Conservation (phyloP, 2,888 invertebrate species). For the Drosophila pegasa region DNA sequence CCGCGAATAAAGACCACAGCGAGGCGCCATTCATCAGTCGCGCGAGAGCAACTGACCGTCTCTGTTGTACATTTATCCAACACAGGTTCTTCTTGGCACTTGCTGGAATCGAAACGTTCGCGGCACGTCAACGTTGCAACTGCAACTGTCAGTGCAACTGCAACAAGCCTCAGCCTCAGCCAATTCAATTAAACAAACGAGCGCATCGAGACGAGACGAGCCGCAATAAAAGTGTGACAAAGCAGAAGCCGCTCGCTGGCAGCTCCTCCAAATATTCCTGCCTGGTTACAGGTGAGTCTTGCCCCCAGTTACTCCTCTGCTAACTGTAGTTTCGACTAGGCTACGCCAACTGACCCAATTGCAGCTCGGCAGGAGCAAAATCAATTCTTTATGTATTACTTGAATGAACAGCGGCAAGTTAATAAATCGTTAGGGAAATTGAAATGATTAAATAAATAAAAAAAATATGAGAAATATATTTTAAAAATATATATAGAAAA, state of each 20-base stretch:
- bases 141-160: constrained; percentile 16
- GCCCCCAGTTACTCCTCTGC: neutral
- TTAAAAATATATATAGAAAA: no score
- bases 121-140: constrained; percentile 30
- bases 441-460: neutral
- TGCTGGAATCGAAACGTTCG: constrained; percentile 16
- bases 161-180: constrained; percentile 3
- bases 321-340: constrained; percentile 5
- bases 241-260: constrained; percentile 16
- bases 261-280: constrained; percentile 13
- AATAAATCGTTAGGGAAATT: neutral
- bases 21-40: constrained; percentile 62
- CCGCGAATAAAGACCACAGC: constrained; percentile 24
- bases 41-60: constrained; percentile 66
- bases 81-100: constrained; percentile 4
- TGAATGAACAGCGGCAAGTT: neutral
- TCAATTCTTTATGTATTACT: constrained; percentile 25
- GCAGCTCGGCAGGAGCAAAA: constrained; percentile 29
- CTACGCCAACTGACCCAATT: constrained; percentile 49
- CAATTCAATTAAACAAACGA: constrained; percentile 28
- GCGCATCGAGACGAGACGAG: constrained; percentile 10
- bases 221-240: constrained; percentile 6
- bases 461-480: neutral
- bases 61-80: constrained; percentile 35
- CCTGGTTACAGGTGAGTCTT: constrained; percentile 58